These are phyloP conservation scores for Benitochromis conjunctus DNA, from an alignment of 2,113 vertebrate genomes.

Conservation along the genomic window DNA sequence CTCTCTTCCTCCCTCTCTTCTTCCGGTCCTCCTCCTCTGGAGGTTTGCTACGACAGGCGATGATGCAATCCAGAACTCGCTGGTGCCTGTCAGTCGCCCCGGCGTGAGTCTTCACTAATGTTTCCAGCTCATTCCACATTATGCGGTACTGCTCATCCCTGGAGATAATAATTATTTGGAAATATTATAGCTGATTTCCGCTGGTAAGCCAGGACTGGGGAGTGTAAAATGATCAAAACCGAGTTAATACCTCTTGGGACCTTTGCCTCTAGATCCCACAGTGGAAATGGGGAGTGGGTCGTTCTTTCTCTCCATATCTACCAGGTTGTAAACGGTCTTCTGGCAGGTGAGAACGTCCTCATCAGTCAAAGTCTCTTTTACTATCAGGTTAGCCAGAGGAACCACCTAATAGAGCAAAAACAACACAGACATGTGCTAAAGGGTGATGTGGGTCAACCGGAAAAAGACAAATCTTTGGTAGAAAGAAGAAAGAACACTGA, in stretches of 20 bases:
- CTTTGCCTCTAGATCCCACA: constrained; percentile 96
- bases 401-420: constrained; percentile 82
- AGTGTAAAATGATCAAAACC: neutral
- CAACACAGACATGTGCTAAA: neutral
- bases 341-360: constrained; percentile 97
- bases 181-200: neutral
- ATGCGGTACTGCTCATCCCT: constrained; percentile 98
- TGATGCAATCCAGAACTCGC: constrained; percentile 89
- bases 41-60: constrained; percentile 93
- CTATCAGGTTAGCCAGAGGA: constrained; percentile 93
- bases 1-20: constrained; percentile 92
- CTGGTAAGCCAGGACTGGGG: neutral
- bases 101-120: constrained; percentile 89
- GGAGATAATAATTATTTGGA: neutral
- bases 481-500: neutral
- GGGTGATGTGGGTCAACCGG: accelerated
- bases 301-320: constrained; percentile 98
- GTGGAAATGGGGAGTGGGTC: constrained; percentile 98
- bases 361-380: constrained; percentile 91
- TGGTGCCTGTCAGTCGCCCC: constrained; percentile 89
- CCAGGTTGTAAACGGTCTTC: constrained; percentile 96
- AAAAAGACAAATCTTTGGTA: neutral
- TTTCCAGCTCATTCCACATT: constrained; percentile 99
- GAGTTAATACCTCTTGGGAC: constrained; percentile 86
- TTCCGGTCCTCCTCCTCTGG: constrained; percentile 95